A percentile compares a stretch with the other conserved stretches of the same genome.
Evolutionary conservation across 2,113 vertebrate species (phyloP).

Genomic region (Irena cyanogastra): DNA sequence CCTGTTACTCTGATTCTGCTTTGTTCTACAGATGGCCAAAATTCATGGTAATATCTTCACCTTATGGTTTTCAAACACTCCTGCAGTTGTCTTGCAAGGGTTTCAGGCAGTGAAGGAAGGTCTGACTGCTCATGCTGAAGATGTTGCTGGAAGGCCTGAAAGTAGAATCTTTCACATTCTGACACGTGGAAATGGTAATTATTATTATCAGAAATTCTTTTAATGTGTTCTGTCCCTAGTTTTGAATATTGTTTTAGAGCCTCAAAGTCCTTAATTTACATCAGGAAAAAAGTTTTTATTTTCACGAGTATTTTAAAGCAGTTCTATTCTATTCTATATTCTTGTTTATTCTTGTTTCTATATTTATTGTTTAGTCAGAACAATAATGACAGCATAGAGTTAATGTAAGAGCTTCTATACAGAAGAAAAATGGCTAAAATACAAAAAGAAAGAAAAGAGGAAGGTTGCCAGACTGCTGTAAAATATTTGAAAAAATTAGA

Average conservation of each 20-base stretch:
- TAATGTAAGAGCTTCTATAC: neutral
- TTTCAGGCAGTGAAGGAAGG: constrained; percentile 58
- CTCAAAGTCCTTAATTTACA: neutral
- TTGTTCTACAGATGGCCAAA: constrained; percentile 33
- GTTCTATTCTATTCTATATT: neutral
- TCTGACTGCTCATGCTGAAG: constrained; percentile 33
- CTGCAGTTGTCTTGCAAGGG: constrained; percentile 31
- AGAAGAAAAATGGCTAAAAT: neutral
- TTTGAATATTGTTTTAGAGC: neutral
- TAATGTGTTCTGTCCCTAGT: neutral
- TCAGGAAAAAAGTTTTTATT: neutral
- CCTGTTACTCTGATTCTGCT: neutral
- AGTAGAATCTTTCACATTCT: accelerated
- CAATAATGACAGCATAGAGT: neutral
- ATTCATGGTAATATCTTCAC: constrained; percentile 43
- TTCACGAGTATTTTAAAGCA: neutral
- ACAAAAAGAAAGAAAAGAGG: neutral
- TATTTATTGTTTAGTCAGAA: no score
- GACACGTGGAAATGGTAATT: constrained; percentile 32
- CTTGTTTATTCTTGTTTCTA: no score
- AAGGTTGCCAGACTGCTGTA: neutral
- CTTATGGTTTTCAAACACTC: neutral
- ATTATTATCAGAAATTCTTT: neutral
- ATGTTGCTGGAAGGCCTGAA: constrained; percentile 7
- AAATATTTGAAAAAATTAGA: neutral